Evolutionary conservation across 2,113 vertebrate species (phyloP).

Genomic region (Gopherus evgoodei): DNA sequence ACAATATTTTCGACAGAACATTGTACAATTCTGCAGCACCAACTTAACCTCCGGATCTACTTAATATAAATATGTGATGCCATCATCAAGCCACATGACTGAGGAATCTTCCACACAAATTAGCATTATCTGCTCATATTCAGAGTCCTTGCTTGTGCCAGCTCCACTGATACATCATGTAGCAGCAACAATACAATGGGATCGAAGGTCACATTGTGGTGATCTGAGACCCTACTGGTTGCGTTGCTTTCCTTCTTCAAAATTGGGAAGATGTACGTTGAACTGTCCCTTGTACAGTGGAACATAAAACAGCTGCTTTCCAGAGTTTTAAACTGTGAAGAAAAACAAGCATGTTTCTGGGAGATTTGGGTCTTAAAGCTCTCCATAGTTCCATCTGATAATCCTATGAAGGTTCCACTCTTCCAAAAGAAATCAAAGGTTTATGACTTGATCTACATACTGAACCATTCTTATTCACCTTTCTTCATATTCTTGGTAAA

Average conservation of each 20-base stretch:
- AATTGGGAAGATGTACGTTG: not conserved
- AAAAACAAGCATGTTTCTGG: conserved; percentile 19
- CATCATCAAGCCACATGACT: not conserved
- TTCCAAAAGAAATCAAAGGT: not conserved
- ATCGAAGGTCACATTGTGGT: not conserved
- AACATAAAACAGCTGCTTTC: conserved; percentile 31
- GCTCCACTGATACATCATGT: no score
- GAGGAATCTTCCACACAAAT: not conserved
- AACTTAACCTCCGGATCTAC: not conserved
- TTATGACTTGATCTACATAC: not conserved
- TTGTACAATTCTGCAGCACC: not conserved
- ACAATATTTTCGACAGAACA: not conserved
- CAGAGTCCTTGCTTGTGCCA: no score
- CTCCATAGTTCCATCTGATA: not conserved
- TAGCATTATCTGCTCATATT: no score
- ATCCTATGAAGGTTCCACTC: not conserved
- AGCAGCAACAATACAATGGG: not conserved
- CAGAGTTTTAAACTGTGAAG: not conserved
- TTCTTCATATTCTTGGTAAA: not conserved
- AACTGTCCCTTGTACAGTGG: not conserved
- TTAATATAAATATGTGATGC: not conserved
- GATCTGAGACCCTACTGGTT: not conserved
- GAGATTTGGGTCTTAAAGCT: not conserved
- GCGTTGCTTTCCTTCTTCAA: conserved; percentile 11
- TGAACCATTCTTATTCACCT: not conserved